Conservation (phyloP, 2,797 vertebrate genomes). For the Syncerus caffer region DNA sequence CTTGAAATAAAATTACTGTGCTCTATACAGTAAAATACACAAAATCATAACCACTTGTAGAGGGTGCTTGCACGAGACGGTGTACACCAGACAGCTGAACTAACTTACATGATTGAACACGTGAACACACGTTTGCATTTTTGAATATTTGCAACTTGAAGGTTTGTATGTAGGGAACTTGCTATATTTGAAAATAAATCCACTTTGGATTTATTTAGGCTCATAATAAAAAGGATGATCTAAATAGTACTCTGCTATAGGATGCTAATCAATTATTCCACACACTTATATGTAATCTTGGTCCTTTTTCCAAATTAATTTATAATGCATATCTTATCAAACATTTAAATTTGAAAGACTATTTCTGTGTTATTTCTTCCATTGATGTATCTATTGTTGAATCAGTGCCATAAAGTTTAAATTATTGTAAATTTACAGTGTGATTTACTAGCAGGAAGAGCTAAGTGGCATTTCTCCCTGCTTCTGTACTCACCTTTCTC, state of each 20-base stretch:
- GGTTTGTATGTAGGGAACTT: neutral
- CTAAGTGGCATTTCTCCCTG: neutral
- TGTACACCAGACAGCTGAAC: neutral
- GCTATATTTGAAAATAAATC: neutral
- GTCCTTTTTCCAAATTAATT: neutral
- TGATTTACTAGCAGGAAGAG: neutral
- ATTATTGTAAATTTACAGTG: neutral
- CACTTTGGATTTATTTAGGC: neutral
- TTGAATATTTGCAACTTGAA: neutral
- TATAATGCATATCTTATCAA: neutral
- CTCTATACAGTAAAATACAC: neutral
- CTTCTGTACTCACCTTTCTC: neutral
- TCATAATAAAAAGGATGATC: neutral
- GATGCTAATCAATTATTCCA: neutral
- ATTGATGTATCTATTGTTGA: neutral
- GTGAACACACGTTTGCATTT: neutral
- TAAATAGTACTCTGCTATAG: neutral
- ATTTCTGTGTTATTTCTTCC: neutral
- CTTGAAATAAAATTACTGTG: neutral
- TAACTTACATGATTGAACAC: neutral
- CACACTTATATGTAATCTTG: neutral
- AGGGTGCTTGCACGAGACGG: neutral
- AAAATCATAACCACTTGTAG: neutral
- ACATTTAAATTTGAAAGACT: neutral
- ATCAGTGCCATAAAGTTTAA: neutral